Evolutionary conservation across 2,888 invertebrate genomes (phyloP), one percentile per base, ranked within the genome.

Genomic region (Cephus spinipes): DNA sequence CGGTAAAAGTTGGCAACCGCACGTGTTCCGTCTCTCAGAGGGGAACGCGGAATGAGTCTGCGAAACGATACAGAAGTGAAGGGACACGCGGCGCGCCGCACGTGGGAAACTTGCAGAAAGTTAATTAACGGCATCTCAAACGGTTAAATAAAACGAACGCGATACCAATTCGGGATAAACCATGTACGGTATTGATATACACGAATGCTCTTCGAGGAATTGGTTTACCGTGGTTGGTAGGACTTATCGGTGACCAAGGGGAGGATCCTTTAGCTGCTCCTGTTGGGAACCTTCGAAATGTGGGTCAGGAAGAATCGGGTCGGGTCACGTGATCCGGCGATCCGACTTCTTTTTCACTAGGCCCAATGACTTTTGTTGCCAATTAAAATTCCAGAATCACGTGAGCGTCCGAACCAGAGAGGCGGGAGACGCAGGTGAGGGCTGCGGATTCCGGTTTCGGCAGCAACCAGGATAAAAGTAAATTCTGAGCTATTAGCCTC

Each of bases 391-490:
- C 55, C 9, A 55, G 9, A 55, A 23, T 55, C 55, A 9, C 55
- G 2, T 23, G 55, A 23, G 23, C 23, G 23, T 2, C 1, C 1
- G 3, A 35, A 9, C 9, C 23, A 9, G 1, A 4, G 40, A 40
- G 15, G 1, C 23, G 23, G 9, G 23, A 55, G 55, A 55, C 1
- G 23, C 3, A 12, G 4, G 15, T 1, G 36, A 1, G 12, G 23
- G 6, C 0, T 23, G 23, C 9, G 23, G 23, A 9, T 55, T 23
- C 55, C 74, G 77, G 69, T 32, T 69, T 69, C 12, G 75, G 33
- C n/a, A 35, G 87, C 88, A 90, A 89, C 90, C 89, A 2, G 89
- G 86, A 12, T 35, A 89, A 89, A 88, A 90, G 87, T 87, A 87
- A 89, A 88, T 88, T 87, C 86, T 55, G 9, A 1, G 55, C 15